Conservation (phyloP, 2,888 invertebrate species). For the Diplazon laetatorius region DNA sequence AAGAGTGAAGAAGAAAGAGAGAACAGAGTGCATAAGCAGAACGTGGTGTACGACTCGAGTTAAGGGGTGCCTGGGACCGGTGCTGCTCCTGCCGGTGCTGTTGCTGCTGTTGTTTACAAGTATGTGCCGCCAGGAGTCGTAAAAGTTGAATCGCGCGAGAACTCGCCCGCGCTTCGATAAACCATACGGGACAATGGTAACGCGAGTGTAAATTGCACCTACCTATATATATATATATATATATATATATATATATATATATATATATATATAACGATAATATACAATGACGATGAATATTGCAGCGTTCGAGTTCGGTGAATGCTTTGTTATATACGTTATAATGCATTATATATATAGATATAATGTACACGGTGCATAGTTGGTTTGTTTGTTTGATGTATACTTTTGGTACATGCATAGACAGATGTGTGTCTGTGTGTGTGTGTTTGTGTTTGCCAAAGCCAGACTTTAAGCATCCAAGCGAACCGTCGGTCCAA, state of each 20-base stretch:
- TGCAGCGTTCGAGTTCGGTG: slow-evolving; percentile 16
- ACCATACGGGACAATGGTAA: slow-evolving; percentile 35
- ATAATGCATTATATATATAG: no score
- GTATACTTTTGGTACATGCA: no score
- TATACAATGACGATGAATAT: slow-evolving; percentile 50
- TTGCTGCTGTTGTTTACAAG: slow-evolving; percentile 17
- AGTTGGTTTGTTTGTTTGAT: no score
- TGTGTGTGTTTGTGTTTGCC: no score
- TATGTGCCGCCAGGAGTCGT: slow-evolving; percentile 28
- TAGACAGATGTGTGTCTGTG: no score
- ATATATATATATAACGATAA: slow-evolving; percentile 25
- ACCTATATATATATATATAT: slow-evolving; percentile 29
- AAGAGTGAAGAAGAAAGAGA: no score
- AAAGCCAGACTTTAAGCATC: no score
- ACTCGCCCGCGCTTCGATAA: slow-evolving; percentile 46
- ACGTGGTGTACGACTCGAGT: slow-evolving; percentile 21
- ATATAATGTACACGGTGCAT: no score
- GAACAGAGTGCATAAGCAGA: slow-evolving; percentile 50
- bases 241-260: slow-evolving; percentile 27
- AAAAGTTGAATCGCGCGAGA: slow-evolving; percentile 36
- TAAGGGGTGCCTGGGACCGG: slow-evolving; percentile 2
- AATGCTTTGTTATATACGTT: slow-evolving; percentile 1
- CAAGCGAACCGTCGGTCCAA: no score
- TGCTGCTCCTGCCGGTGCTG: background rate
- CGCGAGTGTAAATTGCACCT: slow-evolving; percentile 45